Base-by-base conservation (phyloP, 2,113 vertebrate genomes). In the Dendrocopos noguchii region DNA sequence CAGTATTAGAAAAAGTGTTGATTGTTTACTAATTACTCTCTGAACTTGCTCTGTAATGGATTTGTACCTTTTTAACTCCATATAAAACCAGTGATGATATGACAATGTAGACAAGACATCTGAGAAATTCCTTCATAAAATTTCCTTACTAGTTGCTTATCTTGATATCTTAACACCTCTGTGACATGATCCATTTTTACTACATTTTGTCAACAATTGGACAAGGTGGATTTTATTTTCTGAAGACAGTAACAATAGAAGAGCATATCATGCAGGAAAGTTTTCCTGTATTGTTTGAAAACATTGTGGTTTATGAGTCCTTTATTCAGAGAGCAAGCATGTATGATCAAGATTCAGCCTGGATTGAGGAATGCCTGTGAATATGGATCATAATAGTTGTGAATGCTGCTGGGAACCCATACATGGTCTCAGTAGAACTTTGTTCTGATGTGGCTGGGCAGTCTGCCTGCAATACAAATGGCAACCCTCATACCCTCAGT, bases 1-100 rank as follows among this genome's bases (percentile, higher is more conserved):
- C 90, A 97, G 96, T 96, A 95, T 96, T 97, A 96, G 94, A 97
- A 97, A 96, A 97, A 95, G 84, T 94, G 93, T 97, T 97, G 96
- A 96, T 97, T 97, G 95, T 97, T 98, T 98, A 94, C 95, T 97
- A 97, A 97, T 98, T 98, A 95, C 96, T 85, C 91, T 79, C 80
- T 95, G 97, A 95, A 97, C 96, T 97, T 96, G 91, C 66, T 97
- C 84, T 95, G 91, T 95, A 94, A 92, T 95, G 88, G 73, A 91
- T 95, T 73, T 85, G 88, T 90, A 88, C 42, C 93, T 95, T 83
- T 93, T 78, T 84, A 89, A 88, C 61, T 86, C 76, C 92, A 93
- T 94, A 90, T 95, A 88, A 95, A 97, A 87, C 80, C 93, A 95
- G 77, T 86, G 73, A 81, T 87, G 91, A 12, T 10, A 28, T 87